phyloP scores from a whole-genome alignment of 1,140 invertebrate species.

The Ruditapes philippinarum region DNA sequence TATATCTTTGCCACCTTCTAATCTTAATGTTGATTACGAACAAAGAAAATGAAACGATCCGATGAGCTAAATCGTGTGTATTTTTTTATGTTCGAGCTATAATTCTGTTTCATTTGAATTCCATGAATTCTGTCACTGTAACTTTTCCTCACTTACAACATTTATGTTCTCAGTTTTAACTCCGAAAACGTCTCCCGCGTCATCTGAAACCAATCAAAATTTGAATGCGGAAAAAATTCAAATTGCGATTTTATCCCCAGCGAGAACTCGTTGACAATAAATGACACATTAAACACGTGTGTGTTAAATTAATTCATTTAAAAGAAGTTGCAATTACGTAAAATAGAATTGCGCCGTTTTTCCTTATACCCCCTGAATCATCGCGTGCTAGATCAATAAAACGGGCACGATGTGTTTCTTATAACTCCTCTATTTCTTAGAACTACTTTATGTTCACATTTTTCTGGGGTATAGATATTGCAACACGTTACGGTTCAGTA shows the following conservation, averaged over 20 bases:
- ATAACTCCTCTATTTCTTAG: no score
- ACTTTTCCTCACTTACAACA: not conserved
- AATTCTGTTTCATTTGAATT: not conserved
- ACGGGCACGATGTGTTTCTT: not conserved
- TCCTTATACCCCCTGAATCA: conserved; percentile 46
- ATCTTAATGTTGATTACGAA: no score
- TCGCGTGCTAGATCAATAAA: conserved; percentile 16
- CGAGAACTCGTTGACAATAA: conserved; percentile 40
- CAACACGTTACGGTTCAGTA: no score
- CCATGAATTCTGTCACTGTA: not conserved
- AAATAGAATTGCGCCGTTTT: conserved; percentile 28
- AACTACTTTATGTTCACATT: no score
- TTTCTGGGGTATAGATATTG: no score
- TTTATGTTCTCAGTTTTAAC: conserved; percentile 6
- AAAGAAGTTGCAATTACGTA: conserved; percentile 51
- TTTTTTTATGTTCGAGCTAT: not conserved
- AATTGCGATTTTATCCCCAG: conserved; percentile 55
- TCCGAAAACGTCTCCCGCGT: not conserved
- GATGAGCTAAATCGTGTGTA: not conserved
- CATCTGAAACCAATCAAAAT: conserved; percentile 50
- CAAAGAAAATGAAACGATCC: not conserved
- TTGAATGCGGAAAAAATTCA: conserved; percentile 36
- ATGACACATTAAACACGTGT: conserved; percentile 58
- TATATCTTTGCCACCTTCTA: not conserved
- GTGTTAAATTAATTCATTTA: conserved; percentile 54